phyloP scores from a whole-genome alignment of 2,113 vertebrate species.

The Cryptotis parvus region DNA sequence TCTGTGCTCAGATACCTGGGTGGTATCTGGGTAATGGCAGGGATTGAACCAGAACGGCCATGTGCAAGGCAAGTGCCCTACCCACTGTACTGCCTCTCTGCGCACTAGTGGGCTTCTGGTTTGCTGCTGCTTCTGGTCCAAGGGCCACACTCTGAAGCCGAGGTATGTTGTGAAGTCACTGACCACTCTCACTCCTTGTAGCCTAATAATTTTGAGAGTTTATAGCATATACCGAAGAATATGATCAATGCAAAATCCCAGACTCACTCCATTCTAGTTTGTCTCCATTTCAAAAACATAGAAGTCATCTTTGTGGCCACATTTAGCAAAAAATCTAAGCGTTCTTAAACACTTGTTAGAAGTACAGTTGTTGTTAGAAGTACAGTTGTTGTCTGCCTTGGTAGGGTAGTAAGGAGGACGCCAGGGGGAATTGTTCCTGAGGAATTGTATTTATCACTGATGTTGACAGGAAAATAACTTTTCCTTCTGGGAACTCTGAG shows the following conservation, averaged over 20 bases:
- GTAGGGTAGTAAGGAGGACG: not conserved
- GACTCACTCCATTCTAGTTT: not conserved
- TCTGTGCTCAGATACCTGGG: no score
- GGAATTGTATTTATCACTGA: constrained; percentile 45
- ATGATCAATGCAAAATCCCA: not conserved
- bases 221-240: not conserved
- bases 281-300: constrained; percentile 17
- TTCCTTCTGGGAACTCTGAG: constrained; percentile 4
- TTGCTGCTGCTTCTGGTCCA: not conserved
- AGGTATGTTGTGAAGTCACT: not conserved
- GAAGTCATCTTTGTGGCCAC: not conserved
- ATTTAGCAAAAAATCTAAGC: not conserved
- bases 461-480: constrained; percentile 55
- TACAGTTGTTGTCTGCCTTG: not conserved
- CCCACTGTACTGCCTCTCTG: no score
- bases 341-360: constrained; percentile 29
- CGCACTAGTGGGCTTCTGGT: not conserved
- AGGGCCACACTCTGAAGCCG: not conserved
- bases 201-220: not conserved
- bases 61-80: no score
- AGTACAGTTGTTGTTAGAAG: constrained; percentile 19
- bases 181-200: not conserved
- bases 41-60: no score
- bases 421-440: not conserved
- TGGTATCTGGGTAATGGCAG: no score